Percentiles rank a stretch among this genome's conserved stretches.
phyloP scores from a whole-genome alignment of 2,797 vertebrate species.

The Malurus splendens region DNA sequence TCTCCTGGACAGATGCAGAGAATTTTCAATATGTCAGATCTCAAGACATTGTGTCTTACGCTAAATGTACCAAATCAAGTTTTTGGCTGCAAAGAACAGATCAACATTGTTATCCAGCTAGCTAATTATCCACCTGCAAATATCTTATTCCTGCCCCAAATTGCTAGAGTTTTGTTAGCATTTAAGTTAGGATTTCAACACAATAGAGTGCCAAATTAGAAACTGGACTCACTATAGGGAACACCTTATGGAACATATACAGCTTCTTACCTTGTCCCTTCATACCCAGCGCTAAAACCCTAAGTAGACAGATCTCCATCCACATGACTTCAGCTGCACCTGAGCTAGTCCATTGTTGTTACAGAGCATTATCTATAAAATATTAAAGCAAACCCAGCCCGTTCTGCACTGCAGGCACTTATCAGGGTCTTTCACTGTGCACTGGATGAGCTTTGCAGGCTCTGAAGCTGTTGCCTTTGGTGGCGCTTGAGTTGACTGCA shows the following conservation, averaged over 20 bases:
- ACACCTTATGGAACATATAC: fast-evolving
- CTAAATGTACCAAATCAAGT: background rate
- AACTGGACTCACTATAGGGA: background rate
- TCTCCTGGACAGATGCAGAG: background rate
- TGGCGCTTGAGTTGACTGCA: background rate
- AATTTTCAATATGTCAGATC: background rate
- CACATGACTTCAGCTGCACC: background rate
- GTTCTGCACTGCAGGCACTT: background rate
- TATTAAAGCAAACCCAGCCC: background rate
- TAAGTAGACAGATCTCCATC: background rate
- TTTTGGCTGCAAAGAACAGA: background rate
- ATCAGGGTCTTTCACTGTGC: background rate
- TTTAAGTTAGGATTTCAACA: background rate
- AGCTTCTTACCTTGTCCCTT: background rate
- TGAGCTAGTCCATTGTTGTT: background rate
- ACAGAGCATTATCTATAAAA: background rate
- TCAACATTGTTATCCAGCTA: background rate
- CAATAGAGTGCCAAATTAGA: background rate
- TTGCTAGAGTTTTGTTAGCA: background rate
- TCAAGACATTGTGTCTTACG: background rate
- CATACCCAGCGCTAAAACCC: background rate
- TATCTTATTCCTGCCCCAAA: background rate
- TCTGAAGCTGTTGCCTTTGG: background rate
- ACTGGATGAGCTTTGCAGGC: background rate
- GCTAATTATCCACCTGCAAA: background rate